A percentile compares a stretch with the other conserved stretches of the same genome.
These are phyloP conservation scores for Pelecanus crispus DNA, from an alignment of 2,113 vertebrate species.

Conservation along the genomic window DNA sequence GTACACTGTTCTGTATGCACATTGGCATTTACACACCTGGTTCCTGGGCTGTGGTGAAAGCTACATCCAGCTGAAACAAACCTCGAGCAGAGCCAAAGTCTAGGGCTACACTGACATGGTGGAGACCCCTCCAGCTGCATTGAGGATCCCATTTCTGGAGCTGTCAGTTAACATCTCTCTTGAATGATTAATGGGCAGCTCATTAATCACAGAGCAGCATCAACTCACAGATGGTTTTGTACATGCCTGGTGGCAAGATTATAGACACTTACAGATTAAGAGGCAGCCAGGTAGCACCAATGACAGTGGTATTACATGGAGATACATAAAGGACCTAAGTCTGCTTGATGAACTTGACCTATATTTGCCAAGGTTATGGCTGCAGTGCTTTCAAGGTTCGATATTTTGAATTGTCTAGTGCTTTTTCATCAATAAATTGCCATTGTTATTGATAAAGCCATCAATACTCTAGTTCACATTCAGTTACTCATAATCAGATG, in stretches of 20 bases:
- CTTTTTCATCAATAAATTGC: not conserved
- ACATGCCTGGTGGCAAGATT: not conserved
- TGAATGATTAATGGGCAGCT: not conserved
- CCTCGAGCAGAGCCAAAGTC: not conserved
- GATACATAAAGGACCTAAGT: not conserved
- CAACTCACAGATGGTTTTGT: not conserved
- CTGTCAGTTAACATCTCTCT: not conserved
- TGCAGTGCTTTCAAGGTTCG: not conserved
- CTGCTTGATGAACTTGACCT: not conserved
- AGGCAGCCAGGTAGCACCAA: not conserved
- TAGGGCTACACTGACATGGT: fast-evolving
- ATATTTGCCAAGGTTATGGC: not conserved
- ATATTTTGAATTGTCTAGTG: not conserved
- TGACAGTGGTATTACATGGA: not conserved
- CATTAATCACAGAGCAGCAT: not conserved
- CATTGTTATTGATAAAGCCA: not conserved
- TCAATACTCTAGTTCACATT: not conserved
- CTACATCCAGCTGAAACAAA: not conserved
- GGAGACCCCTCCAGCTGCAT: not conserved
- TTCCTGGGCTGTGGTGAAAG: not conserved
- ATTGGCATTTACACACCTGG: not conserved
- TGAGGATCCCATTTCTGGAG: not conserved
- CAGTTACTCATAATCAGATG: not conserved
- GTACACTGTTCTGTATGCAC: not conserved
- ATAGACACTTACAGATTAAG: not conserved